Percentiles rank a stretch among this genome's conserved stretches.
phyloP scores from a whole-genome alignment of 2,113 vertebrate genomes.

The Hyperopisus bebe region DNA sequence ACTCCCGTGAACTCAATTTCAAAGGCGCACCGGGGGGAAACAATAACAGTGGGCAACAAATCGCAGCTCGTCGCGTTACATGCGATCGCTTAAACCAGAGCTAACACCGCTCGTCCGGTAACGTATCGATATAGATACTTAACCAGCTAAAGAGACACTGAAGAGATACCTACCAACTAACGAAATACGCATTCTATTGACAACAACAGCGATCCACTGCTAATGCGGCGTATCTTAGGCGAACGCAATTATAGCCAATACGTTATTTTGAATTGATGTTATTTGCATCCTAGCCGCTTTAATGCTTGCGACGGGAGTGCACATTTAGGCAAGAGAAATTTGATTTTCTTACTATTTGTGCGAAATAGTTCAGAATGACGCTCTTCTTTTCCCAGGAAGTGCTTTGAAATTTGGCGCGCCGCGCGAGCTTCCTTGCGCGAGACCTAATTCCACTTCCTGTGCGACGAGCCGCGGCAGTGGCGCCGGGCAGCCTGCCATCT shows the following conservation, averaged over 20 bases:
- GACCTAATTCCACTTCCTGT: conserved; percentile 48
- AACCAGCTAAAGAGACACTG: not conserved
- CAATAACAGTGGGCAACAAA: not conserved
- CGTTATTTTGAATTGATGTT: not conserved
- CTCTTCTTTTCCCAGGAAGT: conserved; percentile 57
- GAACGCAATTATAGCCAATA: not conserved
- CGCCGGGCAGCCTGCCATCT: not conserved
- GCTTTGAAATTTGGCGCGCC: conserved; percentile 78
- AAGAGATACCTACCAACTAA: not conserved
- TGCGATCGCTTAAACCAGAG: not conserved
- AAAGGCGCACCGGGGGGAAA: not conserved
- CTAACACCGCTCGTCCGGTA: not conserved
- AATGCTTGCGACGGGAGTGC: not conserved
- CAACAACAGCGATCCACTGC: not conserved
- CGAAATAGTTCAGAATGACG: not conserved
- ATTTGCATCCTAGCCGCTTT: not conserved
- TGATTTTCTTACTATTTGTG: not conserved
- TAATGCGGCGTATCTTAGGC: not conserved
- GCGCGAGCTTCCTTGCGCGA: conserved; percentile 46
- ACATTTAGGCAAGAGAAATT: not conserved
- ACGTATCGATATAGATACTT: not conserved
- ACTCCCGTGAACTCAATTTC: not conserved
- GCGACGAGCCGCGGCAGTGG: not conserved
- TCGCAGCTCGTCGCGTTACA: not conserved
- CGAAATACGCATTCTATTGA: not conserved